phyloP scores from a whole-genome alignment of 2,113 vertebrate species.

The Patagioenas fasciata region DNA sequence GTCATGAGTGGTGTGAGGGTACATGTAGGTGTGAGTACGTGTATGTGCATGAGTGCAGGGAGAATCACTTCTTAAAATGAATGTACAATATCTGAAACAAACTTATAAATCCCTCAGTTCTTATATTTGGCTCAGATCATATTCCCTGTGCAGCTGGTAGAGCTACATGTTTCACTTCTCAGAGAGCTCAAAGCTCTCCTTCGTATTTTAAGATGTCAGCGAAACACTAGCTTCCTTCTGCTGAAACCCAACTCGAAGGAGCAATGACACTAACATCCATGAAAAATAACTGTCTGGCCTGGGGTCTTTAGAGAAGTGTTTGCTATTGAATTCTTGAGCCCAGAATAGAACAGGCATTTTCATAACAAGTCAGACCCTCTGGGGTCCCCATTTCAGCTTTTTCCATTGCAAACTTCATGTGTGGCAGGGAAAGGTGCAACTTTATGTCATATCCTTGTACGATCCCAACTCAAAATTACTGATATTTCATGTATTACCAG shows the following conservation, averaged over 20 bases:
- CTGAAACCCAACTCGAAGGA: slow-evolving; percentile 68
- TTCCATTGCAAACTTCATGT: background rate
- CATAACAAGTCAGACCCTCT: background rate
- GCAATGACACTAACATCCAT: slow-evolving; percentile 40
- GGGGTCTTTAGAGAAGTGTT: slow-evolving; percentile 16
- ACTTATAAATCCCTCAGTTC: slow-evolving; percentile 3
- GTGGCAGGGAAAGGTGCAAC: background rate
- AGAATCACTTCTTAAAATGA: slow-evolving; percentile 60
- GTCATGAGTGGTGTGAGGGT: background rate
- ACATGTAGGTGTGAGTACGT: background rate
- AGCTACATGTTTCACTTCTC: slow-evolving; percentile 60
- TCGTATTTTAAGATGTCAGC: slow-evolving; percentile 73
- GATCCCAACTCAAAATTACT: background rate
- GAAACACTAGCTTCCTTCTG: slow-evolving; percentile 70
- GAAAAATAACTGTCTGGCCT: slow-evolving; percentile 69
- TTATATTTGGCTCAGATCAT: slow-evolving; percentile 57
- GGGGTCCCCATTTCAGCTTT: background rate
- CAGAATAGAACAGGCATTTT: background rate
- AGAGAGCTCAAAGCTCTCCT: slow-evolving; percentile 41
- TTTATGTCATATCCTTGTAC: background rate
- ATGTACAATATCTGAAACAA: background rate
- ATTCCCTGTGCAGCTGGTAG: slow-evolving; percentile 58
- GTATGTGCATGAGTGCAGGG: background rate
- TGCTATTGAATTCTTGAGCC: slow-evolving; percentile 1
- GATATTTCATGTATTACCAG: background rate